Conservation (phyloP, 2,113 vertebrate species). For the Labeo catla region DNA sequence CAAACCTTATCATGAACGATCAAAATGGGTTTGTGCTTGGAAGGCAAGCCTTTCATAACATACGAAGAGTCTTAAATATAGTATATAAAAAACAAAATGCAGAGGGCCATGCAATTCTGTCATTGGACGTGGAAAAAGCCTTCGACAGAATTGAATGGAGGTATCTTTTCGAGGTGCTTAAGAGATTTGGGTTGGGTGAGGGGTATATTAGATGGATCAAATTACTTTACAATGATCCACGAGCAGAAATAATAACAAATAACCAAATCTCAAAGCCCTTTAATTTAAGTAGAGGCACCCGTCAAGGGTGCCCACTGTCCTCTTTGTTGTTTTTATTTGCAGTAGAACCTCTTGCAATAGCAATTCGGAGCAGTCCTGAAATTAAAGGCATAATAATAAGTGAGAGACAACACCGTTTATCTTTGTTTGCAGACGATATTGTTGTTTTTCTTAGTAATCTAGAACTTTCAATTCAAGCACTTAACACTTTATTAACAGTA, state of each 20-base stretch:
- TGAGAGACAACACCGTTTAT: neutral
- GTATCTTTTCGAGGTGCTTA: neutral
- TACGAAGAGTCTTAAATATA: slow-evolving; percentile 26
- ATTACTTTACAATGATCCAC: slow-evolving; percentile 22
- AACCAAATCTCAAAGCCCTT: slow-evolving; percentile 3
- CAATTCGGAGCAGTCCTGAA: neutral
- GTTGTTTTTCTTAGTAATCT: neutral
- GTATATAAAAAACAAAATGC: slow-evolving; percentile 13
- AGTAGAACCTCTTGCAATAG: slow-evolving; percentile 29
- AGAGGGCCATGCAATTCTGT: slow-evolving; percentile 25
- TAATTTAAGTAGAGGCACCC: neutral
- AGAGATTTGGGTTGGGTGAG: neutral
- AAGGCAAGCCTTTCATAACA: slow-evolving; percentile 41
- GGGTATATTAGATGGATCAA: slow-evolving; percentile 11
- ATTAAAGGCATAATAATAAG: slow-evolving; percentile 27
- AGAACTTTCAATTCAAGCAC: neutral
- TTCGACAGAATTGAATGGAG: neutral
- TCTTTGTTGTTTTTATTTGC: neutral
- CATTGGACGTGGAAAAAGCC: slow-evolving; percentile 11
- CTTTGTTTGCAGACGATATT: slow-evolving; percentile 27
- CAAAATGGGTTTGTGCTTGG: slow-evolving; percentile 51
- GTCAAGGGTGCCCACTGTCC: neutral
- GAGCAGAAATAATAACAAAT: slow-evolving; percentile 41
- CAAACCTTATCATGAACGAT: neutral
- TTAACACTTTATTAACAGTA: neutral